Evolutionary conservation across 2,113 vertebrate genomes (phyloP).

Genomic region (Kobus ellipsiprymnus): DNA sequence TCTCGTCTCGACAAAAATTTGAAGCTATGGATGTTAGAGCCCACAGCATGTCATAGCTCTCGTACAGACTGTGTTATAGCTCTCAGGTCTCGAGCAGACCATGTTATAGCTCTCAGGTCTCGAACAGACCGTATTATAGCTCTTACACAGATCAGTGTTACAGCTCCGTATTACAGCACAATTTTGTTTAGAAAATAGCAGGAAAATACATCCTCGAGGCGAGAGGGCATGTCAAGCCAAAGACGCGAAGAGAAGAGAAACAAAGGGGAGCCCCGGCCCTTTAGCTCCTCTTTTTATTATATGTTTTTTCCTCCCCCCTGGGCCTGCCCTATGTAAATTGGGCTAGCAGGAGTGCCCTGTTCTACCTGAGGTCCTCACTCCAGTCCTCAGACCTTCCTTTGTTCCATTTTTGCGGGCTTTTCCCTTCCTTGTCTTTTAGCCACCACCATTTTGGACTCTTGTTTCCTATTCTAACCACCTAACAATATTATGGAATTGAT

Average conservation of each 20-base stretch:
- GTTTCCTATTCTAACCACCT: background rate
- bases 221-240: background rate
- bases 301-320: background rate
- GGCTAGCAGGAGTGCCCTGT: background rate
- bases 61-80: background rate
- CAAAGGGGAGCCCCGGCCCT: background rate
- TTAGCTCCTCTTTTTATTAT: background rate
- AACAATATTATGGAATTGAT: background rate
- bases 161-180: background rate
- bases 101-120: background rate
- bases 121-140: background rate
- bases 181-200: background rate
- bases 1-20: background rate
- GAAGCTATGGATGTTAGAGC: background rate
- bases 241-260: background rate
- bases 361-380: background rate
- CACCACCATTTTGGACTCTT: background rate
- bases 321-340: background rate
- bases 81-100: background rate
- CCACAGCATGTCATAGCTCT: fast-evolving
- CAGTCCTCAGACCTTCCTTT: fast-evolving
- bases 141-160: background rate
- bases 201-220: fast-evolving
- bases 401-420: background rate
- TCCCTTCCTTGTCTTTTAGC: background rate